phyloP scores from a whole-genome alignment of 1,140 invertebrate genomes.

The Brachionus manjavacas region DNA sequence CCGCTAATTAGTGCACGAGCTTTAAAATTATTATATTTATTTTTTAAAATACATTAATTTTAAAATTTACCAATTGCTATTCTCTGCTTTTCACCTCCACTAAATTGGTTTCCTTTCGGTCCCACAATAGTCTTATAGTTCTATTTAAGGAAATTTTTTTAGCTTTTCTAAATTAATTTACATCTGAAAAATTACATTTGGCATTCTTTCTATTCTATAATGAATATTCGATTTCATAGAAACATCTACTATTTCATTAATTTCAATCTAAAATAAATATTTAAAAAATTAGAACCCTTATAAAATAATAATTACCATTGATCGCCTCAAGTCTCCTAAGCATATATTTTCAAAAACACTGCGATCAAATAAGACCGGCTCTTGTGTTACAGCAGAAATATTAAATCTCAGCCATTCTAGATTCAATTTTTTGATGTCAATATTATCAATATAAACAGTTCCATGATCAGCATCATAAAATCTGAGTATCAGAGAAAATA shows the following conservation, averaged over 20 bases:
- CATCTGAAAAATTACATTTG: constrained; percentile 51
- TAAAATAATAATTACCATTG: constrained; percentile 47
- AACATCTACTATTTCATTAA: constrained; percentile 72
- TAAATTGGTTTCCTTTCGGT: too few relatives aligned
- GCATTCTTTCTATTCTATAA: constrained; percentile 55
- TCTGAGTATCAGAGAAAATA: constrained; percentile 53
- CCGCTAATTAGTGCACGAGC: constrained; percentile 60
- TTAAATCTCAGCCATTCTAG: constrained; percentile 61
- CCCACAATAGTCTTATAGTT: constrained; percentile 50
- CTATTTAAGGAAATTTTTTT: not conserved
- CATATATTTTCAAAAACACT: constrained; percentile 72
- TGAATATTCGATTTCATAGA: constrained; percentile 81
- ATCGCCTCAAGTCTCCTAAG: constrained; percentile 61
- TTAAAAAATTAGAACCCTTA: not conserved
- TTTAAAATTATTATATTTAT: not conserved
- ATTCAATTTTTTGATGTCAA: constrained; percentile 48
- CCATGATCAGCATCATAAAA: constrained; percentile 50
- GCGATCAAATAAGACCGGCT: constrained; percentile 78
- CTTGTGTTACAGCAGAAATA: constrained; percentile 71
- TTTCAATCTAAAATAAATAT: constrained; percentile 52
- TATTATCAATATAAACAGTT: not conserved
- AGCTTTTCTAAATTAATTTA: not conserved
- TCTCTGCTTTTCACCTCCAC: constrained; percentile 54
- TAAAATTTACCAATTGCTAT: constrained; percentile 43
- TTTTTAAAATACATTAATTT: not conserved